Percentiles rank a stretch among this genome's conserved stretches.
phyloP scores from a whole-genome alignment of 2,888 invertebrate species.

The Lasioglossum oenotherae region DNA sequence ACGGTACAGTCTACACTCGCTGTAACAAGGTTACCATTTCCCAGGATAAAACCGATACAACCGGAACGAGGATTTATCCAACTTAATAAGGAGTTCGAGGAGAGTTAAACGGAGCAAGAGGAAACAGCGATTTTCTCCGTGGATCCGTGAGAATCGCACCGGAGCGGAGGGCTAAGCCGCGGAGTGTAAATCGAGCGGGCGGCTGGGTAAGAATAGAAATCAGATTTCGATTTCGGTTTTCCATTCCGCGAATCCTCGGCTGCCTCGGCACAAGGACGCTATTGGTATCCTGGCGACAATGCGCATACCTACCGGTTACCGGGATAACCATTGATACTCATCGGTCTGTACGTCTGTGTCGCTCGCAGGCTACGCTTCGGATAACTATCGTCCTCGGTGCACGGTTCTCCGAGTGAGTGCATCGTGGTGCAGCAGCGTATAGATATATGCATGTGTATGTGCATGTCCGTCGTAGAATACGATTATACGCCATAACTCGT shows the following conservation, averaged over 20 bases:
- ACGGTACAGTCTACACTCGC: background rate
- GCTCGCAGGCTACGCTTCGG: constrained; percentile 52
- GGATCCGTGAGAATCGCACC: background rate
- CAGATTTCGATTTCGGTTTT: constrained; percentile 59
- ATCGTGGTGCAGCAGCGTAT: background rate
- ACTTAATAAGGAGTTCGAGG: background rate
- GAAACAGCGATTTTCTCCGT: background rate
- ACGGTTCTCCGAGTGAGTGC: background rate
- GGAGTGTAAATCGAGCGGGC: constrained; percentile 16
- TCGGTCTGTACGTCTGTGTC: constrained; percentile 52
- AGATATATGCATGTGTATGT: background rate
- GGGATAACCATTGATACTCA: constrained; percentile 65
- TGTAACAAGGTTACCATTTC: background rate
- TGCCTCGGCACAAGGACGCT: constrained; percentile 18
- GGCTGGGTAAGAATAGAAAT: constrained; percentile 30
- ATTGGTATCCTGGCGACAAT: constrained; percentile 52
- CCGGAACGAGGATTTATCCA: background rate
- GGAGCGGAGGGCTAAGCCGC: constrained; percentile 8
- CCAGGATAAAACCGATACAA: background rate
- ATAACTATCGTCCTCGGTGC: constrained; percentile 56
- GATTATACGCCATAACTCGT: constrained; percentile 61
- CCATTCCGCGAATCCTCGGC: constrained; percentile 19
- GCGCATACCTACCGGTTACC: constrained; percentile 54
- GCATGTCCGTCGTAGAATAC: constrained; percentile 42
- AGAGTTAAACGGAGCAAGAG: background rate